Percentiles rank a stretch among this genome's conserved stretches.
Conservation (phyloP, 2,888 invertebrate species). For the Tipula helvola region DNA sequence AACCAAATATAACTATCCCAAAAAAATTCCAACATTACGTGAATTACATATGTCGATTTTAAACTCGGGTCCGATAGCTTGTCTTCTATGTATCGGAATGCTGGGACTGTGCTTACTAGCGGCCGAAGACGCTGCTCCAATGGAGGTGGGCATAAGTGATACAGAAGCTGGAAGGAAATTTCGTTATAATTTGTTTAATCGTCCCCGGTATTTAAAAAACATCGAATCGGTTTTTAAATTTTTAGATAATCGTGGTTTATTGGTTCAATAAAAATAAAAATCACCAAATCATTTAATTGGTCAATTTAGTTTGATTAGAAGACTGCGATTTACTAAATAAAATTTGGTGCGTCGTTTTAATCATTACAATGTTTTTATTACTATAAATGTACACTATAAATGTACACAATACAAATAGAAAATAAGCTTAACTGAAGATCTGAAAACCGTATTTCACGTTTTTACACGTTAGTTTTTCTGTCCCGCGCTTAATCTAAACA, state of each 20-base stretch:
- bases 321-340: too few species aligned
- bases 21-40: background rate
- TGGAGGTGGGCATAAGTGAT: background rate
- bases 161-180: background rate
- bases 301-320: too few species aligned
- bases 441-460: too few species aligned
- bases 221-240: background rate
- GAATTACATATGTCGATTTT: background rate
- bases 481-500: too few species aligned
- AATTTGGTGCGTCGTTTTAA: too few species aligned
- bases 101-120: background rate
- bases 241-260: background rate
- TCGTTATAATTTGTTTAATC: background rate
- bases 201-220: background rate
- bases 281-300: too few species aligned
- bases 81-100: background rate
- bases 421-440: too few species aligned
- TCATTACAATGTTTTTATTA: too few species aligned
- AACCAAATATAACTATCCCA: background rate
- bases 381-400: too few species aligned
- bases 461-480: too few species aligned
- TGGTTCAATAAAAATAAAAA: background rate
- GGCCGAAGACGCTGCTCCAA: background rate
- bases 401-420: too few species aligned
- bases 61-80: background rate